Evolutionary conservation across 2,113 vertebrate species (phyloP).

Genomic region (Myocastor coypus): DNA sequence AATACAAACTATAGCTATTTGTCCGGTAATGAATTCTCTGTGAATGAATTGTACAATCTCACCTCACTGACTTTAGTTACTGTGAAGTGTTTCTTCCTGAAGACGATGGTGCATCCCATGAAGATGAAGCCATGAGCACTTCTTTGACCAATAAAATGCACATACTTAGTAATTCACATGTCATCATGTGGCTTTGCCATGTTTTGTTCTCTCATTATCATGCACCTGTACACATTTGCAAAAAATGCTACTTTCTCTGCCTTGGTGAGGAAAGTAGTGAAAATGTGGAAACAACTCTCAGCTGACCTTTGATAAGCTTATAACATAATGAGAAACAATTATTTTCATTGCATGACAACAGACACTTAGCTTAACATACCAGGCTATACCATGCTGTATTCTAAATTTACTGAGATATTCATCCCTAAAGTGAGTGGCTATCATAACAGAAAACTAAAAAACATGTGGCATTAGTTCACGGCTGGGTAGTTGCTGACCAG

Average conservation of each 20-base stretch:
- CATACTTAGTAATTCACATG: neutral
- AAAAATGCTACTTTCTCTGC: neutral
- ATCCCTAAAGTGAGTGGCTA: neutral
- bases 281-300: neutral
- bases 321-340: neutral
- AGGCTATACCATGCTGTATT: neutral
- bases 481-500: neutral
- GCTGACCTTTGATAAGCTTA: neutral
- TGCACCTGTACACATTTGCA: neutral
- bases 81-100: neutral
- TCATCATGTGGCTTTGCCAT: neutral
- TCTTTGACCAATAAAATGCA: neutral
- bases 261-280: neutral
- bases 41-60: neutral
- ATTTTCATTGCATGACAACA: neutral
- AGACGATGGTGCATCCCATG: neutral
- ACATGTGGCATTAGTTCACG: neutral
- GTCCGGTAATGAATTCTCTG: neutral
- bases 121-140: neutral
- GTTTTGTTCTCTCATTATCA: neutral
- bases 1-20: neutral
- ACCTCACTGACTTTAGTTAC: neutral
- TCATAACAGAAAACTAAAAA: neutral
- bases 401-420: neutral
- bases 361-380: neutral